Evolutionary conservation across 2,888 invertebrate species (phyloP).

Genomic region (Euphydryas editha): DNA sequence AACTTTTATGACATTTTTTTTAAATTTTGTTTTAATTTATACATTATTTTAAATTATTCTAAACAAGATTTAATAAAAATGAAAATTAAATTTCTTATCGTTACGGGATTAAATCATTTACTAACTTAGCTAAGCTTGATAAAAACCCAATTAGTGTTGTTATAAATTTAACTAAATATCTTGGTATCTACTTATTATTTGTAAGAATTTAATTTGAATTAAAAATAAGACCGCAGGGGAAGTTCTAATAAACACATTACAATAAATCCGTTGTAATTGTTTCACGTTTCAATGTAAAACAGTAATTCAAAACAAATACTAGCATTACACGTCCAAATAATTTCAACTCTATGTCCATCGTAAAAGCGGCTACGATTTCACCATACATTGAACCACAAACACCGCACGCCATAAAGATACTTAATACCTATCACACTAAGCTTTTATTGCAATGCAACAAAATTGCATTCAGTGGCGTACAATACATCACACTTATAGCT

Average conservation of each 20-base stretch:
- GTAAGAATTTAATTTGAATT: background rate
- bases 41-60: no score
- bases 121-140: no score
- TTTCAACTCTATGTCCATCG: conserved; percentile 19
- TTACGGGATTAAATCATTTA: no score
- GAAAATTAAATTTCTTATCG: no score
- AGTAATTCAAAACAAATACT: conserved; percentile 26
- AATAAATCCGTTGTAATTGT: conserved; percentile 35
- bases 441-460: conserved; percentile 33
- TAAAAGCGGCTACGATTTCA: conserved; percentile 3
- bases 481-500: conserved; percentile 7
- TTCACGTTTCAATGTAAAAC: conserved; percentile 32
- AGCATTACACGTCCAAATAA: conserved; percentile 6
- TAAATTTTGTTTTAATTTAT: no score
- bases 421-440: conserved; percentile 29
- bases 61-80: no score
- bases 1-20: no score
- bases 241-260: conserved; percentile 37
- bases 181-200: conserved; percentile 1
- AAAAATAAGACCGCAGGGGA: conserved; percentile 19
- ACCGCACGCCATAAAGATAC: conserved; percentile 22
- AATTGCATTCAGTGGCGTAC: conserved; percentile 24
- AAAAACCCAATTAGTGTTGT: background rate
- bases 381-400: conserved; percentile 18
- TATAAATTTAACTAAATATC: background rate